Percentiles rank a stretch among this genome's conserved stretches.
These are phyloP conservation scores for Phylloscopus trochilus DNA, from an alignment of 2,113 vertebrate species.

Conservation along the genomic window DNA sequence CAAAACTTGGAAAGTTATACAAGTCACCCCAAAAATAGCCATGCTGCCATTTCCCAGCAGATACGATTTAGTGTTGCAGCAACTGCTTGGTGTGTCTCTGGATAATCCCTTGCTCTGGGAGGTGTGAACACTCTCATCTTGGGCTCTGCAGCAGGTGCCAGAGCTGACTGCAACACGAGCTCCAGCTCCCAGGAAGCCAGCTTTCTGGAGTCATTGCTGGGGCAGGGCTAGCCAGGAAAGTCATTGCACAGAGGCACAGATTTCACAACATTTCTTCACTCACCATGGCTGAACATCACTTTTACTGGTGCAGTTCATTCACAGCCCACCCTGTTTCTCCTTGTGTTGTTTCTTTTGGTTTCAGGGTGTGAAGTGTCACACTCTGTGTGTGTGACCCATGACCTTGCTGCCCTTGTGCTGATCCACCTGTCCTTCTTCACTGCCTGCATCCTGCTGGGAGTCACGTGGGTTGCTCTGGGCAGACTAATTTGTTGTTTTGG, in stretches of 20 bases:
- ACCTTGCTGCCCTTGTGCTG: not conserved
- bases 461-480: rapidly evolving
- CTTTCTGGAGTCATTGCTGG: not conserved
- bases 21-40: not conserved
- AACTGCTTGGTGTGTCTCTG: not conserved
- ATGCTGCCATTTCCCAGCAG: not conserved
- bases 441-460: not conserved
- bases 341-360: not conserved
- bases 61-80: not conserved
- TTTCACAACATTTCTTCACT: not conserved
- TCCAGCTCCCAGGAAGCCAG: not conserved
- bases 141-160: not conserved
- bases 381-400: not conserved
- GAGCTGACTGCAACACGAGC: not conserved
- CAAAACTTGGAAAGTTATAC: not conserved
- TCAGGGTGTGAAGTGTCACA: not conserved
- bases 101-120: not conserved
- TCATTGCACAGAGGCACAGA: not conserved
- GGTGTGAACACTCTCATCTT: not conserved
- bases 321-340: not conserved
- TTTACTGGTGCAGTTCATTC: not conserved
- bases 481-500: not conserved
- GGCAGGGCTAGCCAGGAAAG: not conserved
- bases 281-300: not conserved
- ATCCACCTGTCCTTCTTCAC: not conserved